Conservation (phyloP, 2,888 invertebrate genomes). For the Elaeidobius kamerunicus region DNA sequence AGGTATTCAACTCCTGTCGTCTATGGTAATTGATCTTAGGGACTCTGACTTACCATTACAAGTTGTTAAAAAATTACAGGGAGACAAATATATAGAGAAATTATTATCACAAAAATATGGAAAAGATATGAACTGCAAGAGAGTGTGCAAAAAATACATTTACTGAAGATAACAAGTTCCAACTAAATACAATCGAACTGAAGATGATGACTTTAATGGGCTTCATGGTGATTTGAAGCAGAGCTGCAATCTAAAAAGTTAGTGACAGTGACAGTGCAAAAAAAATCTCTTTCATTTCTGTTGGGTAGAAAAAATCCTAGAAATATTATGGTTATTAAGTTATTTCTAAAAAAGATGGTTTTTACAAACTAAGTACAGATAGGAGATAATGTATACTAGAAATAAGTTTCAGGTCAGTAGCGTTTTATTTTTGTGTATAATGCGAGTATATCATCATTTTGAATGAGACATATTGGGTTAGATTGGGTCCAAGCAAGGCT, state of each 20-base stretch:
- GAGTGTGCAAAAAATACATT: background rate
- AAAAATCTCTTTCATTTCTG: too few relatives aligned
- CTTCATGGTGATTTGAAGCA: background rate
- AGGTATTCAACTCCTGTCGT: conserved; percentile 42
- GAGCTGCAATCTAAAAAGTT: background rate
- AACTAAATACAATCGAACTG: background rate
- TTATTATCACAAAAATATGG: conserved; percentile 5
- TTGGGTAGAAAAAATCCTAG: too few relatives aligned
- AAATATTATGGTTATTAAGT: too few relatives aligned
- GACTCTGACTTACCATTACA: conserved; percentile 3
- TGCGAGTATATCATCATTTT: too few relatives aligned
- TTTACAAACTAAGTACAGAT: too few relatives aligned
- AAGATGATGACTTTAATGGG: background rate
- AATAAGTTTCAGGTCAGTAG: too few relatives aligned
- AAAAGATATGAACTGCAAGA: background rate
- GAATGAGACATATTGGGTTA: too few relatives aligned
- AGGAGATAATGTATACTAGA: too few relatives aligned
- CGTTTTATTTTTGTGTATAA: too few relatives aligned
- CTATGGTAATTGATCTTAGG: background rate
- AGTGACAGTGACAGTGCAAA: too few relatives aligned
- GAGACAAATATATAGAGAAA: conserved; percentile 1
- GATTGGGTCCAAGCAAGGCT: too few relatives aligned
- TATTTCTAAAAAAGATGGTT: too few relatives aligned
- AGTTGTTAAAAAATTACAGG: conserved; percentile 3
- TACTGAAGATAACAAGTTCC: background rate